Conservation (phyloP, 2,888 invertebrate species). For the Cartodere bifasciata region DNA sequence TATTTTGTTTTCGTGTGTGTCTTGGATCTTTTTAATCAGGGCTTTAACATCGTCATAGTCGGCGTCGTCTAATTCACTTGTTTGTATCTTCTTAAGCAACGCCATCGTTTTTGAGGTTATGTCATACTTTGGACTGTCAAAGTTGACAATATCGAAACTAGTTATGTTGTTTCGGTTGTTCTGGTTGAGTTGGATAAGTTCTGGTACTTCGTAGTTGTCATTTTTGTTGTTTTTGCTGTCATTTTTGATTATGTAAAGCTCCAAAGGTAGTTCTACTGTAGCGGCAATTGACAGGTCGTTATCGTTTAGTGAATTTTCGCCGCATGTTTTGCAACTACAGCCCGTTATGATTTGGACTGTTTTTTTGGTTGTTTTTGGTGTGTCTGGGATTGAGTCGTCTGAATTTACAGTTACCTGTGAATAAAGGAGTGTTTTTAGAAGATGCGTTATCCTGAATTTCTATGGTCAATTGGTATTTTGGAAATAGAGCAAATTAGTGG, state of each 20-base stretch:
- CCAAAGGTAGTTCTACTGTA: constrained; percentile 34
- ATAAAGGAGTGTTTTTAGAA: too few species aligned
- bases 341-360: constrained; percentile 52
- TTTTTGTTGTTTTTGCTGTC: constrained; percentile 19
- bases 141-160: constrained; percentile 11
- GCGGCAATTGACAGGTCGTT: constrained; percentile 36
- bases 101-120: constrained; percentile 22
- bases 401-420: constrained; percentile 43
- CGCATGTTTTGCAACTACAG: constrained; percentile 51
- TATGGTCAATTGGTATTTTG: too few species aligned
- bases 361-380: constrained; percentile 41
- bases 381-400: constrained; percentile 41
- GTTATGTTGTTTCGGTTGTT: constrained; percentile 11
- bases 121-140: constrained; percentile 20
- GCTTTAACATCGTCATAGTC: constrained; percentile 27
- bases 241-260: constrained; percentile 26
- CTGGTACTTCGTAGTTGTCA: constrained; percentile 18
- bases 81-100: constrained; percentile 23
- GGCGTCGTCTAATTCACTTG: constrained; percentile 19
- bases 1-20: constrained; percentile 20
- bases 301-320: constrained; percentile 36
- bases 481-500: too few species aligned
- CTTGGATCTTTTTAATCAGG: constrained; percentile 25
- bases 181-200: constrained; percentile 18
- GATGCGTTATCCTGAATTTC: too few species aligned